A percentile compares a stretch with the other conserved stretches of the same genome.
These are phyloP conservation scores for Hypomesus transpacificus DNA, from an alignment of 2,113 vertebrate genomes.

Conservation along the genomic window DNA sequence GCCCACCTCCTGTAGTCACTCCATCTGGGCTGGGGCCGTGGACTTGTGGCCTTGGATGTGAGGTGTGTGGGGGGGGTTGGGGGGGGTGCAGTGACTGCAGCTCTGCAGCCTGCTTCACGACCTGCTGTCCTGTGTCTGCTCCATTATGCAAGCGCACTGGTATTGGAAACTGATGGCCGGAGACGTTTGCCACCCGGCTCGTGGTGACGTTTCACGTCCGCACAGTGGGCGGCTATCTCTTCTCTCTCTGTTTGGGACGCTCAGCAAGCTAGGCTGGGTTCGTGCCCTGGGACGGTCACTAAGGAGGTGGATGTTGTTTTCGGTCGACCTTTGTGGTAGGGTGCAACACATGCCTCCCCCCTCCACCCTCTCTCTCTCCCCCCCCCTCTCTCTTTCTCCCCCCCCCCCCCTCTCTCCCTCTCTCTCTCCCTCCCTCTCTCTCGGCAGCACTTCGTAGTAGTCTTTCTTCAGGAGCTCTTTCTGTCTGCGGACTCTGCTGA, in stretches of 20 bases:
- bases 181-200: constrained; percentile 23
- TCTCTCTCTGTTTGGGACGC: too few relatives aligned
- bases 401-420: background rate
- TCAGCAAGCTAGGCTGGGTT: too few relatives aligned
- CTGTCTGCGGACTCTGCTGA: too few relatives aligned
- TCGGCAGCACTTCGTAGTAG: background rate
- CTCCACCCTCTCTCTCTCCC: too few relatives aligned
- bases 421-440: background rate
- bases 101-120: background rate
- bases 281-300: too few relatives aligned
- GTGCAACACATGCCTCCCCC: too few relatives aligned
- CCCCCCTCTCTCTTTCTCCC: background rate
- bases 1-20: too few relatives aligned
- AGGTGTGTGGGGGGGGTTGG: background rate
- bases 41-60: background rate
- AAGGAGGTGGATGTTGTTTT: too few relatives aligned
- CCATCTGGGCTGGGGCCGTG: background rate
- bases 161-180: constrained; percentile 32
- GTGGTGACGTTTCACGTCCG: too few relatives aligned
- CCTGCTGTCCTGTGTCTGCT: constrained; percentile 36
- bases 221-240: too few relatives aligned
- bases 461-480: background rate
- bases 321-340: too few relatives aligned
- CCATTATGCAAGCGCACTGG: constrained; percentile 44
- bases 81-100: background rate